Evolutionary conservation across 2,113 vertebrate species (phyloP), one percentile per base, ranked within the genome.

Genomic region (Asarcornis scutulata): DNA sequence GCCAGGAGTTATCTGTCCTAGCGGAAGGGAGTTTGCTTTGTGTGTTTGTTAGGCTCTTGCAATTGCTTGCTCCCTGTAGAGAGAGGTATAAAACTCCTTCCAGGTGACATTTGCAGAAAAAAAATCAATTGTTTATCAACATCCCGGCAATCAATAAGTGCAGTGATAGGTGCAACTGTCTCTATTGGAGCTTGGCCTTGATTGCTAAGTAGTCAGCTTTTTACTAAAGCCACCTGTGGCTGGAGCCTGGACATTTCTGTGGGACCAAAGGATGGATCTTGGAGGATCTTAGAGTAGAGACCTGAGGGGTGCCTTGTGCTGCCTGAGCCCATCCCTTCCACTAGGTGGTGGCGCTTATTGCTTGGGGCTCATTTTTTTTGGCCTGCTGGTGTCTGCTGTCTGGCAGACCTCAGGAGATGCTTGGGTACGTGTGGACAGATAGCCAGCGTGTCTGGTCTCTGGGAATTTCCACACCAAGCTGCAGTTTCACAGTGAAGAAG

Each of bases 111-210:
- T 84, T 91, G 52, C 68, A 91, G 92, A 59, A 76, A 73, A 76
- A 83, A 93, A 91, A 94, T 95, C 92, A 81, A 90, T 95, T 59
- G 80, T 94, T 96, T 95, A 95, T 96, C 92, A 95, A 86, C 92
- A 92, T 73, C 56, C 73, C 0, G 0, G 73, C 80, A 83, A 94
- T 94, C 95, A 78, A 81, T 94, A 92, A 63, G 66, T 34, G 88
- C 86, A 93, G 94, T 67, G 92, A 94, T 93, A 92, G 86, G 80
- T 92, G 88, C 60, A 71, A 31, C 86, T 81, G 46, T 77, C 90
- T 91, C 44, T 90, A 16, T 46, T 44, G 73, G 59, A 74, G 63
- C 68, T 90, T 50, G 63, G 2, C 64, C 56, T 72, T 59, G 72
- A 81, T 69, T 86, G 83, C 23, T 27, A 44, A 17, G 64, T 17